phyloP scores from a whole-genome alignment of 1,140 invertebrate genomes.

The Scaptomyza graminum region DNA sequence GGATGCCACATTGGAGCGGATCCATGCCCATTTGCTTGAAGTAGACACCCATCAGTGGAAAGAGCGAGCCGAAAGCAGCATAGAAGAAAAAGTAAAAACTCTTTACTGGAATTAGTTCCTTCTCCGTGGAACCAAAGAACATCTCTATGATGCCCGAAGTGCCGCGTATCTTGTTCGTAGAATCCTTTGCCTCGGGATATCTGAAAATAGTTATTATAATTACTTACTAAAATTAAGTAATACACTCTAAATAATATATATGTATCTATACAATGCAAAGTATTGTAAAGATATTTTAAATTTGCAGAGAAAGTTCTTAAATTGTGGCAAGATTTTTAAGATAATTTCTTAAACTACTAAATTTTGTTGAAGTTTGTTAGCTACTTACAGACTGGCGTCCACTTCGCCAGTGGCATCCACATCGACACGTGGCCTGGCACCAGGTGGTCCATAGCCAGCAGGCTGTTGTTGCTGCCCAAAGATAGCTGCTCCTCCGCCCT shows the following conservation, averaged over 20 bases:
- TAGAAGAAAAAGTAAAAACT: constrained; percentile 99
- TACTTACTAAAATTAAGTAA: too few species aligned
- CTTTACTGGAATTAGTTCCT: constrained; percentile 95
- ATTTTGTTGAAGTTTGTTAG: too few species aligned
- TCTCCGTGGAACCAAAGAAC: constrained; percentile 92
- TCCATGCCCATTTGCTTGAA: constrained; percentile 99
- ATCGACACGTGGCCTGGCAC: constrained; percentile 88
- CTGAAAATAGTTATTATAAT: constrained; percentile 61
- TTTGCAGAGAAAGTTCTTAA: too few species aligned
- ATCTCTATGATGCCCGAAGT: constrained; percentile 92
- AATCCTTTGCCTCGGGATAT: constrained; percentile 93
- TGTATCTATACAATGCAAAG: too few species aligned
- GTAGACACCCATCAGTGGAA: constrained; percentile 98
- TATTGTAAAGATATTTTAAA: too few species aligned
- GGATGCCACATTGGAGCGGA: constrained; percentile 95
- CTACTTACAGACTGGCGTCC: constrained; percentile 87
- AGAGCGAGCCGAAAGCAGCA: constrained; percentile 98
- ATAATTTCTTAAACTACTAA: neutral
- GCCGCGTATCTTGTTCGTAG: constrained; percentile 94
- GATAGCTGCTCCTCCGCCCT: constrained; percentile 44
- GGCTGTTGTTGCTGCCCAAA: constrained; percentile 48
- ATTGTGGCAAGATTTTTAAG: too few species aligned
- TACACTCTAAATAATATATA: too few species aligned
- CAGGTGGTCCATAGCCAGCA: constrained; percentile 58
- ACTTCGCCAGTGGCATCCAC: constrained; percentile 90